Percentiles rank a stretch among this genome's conserved stretches.
These are phyloP conservation scores for Dipodomys ordii DNA, from an alignment of 2,113 vertebrate species.

Conservation along the genomic window DNA sequence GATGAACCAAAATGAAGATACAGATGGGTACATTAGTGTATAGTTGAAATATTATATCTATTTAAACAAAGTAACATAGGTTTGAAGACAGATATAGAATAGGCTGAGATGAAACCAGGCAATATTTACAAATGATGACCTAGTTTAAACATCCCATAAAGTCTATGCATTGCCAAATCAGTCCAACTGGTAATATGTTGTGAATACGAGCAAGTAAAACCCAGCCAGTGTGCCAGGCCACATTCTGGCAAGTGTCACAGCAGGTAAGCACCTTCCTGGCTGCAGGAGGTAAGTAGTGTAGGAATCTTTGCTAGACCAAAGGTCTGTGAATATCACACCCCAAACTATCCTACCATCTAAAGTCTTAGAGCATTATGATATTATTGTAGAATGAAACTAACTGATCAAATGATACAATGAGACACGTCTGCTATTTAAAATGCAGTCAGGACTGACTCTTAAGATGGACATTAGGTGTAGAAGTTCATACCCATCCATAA, in stretches of 20 bases:
- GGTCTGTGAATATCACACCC: neutral
- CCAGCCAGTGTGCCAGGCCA: neutral
- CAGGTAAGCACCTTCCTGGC: neutral
- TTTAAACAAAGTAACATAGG: neutral
- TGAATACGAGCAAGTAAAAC: neutral
- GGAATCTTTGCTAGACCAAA: neutral
- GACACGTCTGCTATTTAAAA: neutral
- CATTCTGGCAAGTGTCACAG: neutral
- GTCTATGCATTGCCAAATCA: neutral
- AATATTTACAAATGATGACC: neutral
- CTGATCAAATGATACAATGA: neutral
- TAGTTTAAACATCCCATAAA: neutral
- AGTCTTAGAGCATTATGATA: neutral
- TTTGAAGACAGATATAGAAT: neutral
- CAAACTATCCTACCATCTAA: neutral
- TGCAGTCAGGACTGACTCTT: neutral
- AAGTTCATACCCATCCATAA: too few relatives aligned
- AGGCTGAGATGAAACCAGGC: neutral
- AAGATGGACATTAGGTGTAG: too few relatives aligned
- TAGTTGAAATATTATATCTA: neutral
- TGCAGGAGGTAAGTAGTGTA: neutral
- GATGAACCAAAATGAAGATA: neutral
- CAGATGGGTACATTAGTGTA: neutral
- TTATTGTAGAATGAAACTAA: neutral
- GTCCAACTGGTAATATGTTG: neutral